Base-by-base conservation (phyloP, 2,797 vertebrate species). In the Phyllotis vaccarum region DNA sequence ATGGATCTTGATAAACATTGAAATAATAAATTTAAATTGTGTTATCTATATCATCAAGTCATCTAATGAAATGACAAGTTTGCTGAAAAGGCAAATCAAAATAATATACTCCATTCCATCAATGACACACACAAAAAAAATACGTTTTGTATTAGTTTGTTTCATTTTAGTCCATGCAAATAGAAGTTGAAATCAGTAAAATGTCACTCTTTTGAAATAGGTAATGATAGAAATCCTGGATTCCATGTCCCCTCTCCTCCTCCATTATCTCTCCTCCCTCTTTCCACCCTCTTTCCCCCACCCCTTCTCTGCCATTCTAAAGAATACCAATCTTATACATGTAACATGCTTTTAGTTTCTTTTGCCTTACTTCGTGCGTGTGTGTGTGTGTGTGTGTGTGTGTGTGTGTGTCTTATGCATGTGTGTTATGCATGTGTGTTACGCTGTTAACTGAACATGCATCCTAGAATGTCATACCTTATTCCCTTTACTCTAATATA, bases 21-120 rank as follows among this genome's bases (percentile, higher is more conserved):
- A 40, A 94, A 95, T 95, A 89, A 68, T 74, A 87, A 95, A 43
- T 14, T 95, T 70, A 52, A 86, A 58, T 79, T 82, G 10, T 54
- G 19, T 91, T 64, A 72, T 74, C 5, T 82, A 13, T 52, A 29
- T 89, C 85, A 81, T 87, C 27, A 86, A 86, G 31, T 82, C 75
- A 79, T 27, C 6, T n/a, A 79, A 86, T 43, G 10, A 92, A 94
- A 89, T 80, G 58, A 70, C 27, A 86, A 76, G 24, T 81, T 89
- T 40, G 12, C n/a, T 91, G 91, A 92, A 92, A 94, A 96, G 79
- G 11, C 46, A 96, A 70, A 68, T 82, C 34, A n/a, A 74, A 46
- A 64, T 86, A 49, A 10, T 17, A 6, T 54, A 16, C 16, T 37
- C 91, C 31, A 60, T 82, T 91, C 75, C 75, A 74, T 14, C 3